Conservation (phyloP, 1,140 invertebrate species). For the Drosophila mojavensis region DNA sequence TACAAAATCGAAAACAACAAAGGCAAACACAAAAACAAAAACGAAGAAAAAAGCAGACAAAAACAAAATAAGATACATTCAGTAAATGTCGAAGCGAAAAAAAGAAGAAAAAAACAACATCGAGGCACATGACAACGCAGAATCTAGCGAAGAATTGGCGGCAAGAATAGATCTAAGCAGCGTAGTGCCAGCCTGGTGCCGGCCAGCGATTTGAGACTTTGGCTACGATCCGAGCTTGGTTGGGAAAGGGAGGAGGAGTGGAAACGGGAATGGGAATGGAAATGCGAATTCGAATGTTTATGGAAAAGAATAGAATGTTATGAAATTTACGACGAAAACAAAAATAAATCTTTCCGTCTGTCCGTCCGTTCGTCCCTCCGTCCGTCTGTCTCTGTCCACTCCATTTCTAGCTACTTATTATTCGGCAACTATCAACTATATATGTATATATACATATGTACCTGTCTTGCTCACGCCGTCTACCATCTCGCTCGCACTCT, state of each 20-base stretch:
- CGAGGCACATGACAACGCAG: slow-evolving; percentile 48
- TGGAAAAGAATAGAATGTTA: slow-evolving; percentile 55
- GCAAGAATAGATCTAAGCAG: slow-evolving; percentile 4
- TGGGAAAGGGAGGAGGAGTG: slow-evolving; percentile 16
- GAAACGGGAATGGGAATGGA: slow-evolving; percentile 16
- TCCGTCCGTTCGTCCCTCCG: neutral
- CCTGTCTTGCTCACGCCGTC: too few species aligned
- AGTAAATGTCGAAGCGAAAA: too few species aligned
- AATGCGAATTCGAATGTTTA: slow-evolving; percentile 7
- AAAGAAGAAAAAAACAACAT: slow-evolving; percentile 9
- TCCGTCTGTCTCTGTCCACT: neutral
- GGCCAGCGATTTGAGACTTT: slow-evolving; percentile 4
- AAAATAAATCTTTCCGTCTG: slow-evolving; percentile 63
- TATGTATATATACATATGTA: neutral
- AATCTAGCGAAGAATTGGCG: slow-evolving; percentile 23
- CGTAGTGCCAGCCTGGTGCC: too few species aligned
- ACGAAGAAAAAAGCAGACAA: slow-evolving; percentile 5
- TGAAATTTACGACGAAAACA: slow-evolving; percentile 70
- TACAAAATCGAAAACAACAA: slow-evolving; percentile 61
- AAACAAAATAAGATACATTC: slow-evolving; percentile 5
- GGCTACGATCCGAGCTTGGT: slow-evolving; percentile 14
- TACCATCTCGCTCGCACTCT: slow-evolving; percentile 2
- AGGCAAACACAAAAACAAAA: slow-evolving; percentile 13
- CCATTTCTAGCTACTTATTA: slow-evolving; percentile 6
- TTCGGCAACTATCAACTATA: neutral